Base-by-base conservation (phyloP, 2,797 vertebrate species). In the Champsocephalus esox region DNA sequence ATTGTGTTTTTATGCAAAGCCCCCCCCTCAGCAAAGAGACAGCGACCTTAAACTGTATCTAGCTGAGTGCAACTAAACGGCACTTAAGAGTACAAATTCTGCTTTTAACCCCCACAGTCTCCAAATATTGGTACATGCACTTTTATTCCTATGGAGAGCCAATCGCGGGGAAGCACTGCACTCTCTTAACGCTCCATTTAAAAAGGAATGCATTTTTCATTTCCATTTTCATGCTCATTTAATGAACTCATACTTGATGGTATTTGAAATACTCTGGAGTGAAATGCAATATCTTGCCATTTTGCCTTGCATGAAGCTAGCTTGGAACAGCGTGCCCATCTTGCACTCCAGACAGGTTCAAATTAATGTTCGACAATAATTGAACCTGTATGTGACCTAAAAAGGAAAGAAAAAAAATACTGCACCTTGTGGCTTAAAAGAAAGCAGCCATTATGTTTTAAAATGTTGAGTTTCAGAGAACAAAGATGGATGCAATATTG, bases 401-500 rank as follows among this genome's bases (percentile, higher is more conserved):
- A 60, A 72, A 12, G 38, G 84, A 64, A 61, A 28, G 73, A 66
- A 60, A 49, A 70, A 59, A 71, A 5, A 70, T 7, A 69, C 65
- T 74, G 83, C 84, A 89, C 86, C 86, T 83, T 87, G 81, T 81
- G 78, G 82, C 77, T 74, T 70, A 73, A 77, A 58, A 49, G 17
- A 82, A 82, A 84, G 61, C 59, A 80, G 75, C 75, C 45, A 55
- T 81, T 72, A 57, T 73, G 71, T 86, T 75, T 45, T 80, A 32
- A 74, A 84, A 49, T 66, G 56, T 70, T 77, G 60, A 71, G 80
- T 67, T 69, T 80, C 70, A 63, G 34, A 83, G 80, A 85, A 82
- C 86, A 89, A 86, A 82, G 24, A 77, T 46, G 59, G 75, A 80
- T 89, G 81, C 79, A 84, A 71, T 81, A 75, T 73, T 77, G 82